These are phyloP conservation scores for Semnornis frantzii DNA, from an alignment of 2,113 vertebrate genomes.

Conservation along the genomic window DNA sequence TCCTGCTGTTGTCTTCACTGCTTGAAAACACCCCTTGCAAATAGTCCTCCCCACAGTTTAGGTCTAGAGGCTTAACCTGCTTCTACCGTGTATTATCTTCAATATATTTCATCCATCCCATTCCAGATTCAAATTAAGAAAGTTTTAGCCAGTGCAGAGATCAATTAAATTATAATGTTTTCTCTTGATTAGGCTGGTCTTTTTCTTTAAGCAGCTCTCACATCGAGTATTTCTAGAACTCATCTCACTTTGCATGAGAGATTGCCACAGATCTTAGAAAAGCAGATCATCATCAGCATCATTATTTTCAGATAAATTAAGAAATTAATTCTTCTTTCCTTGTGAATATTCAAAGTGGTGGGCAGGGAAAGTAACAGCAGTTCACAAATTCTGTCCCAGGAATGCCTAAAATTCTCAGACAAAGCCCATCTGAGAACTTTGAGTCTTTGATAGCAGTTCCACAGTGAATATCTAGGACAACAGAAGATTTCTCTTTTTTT, in stretches of 20 bases:
- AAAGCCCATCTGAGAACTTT: background rate
- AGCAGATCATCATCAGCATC: background rate
- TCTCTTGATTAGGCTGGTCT: background rate
- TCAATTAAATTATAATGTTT: slow-evolving; percentile 28
- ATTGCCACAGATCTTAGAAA: background rate
- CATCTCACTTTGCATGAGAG: background rate
- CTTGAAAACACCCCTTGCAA: background rate
- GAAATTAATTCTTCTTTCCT: background rate
- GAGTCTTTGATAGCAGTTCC: background rate
- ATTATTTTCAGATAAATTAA: background rate
- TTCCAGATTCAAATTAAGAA: slow-evolving; percentile 19
- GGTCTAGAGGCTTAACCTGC: background rate
- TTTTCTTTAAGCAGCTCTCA: background rate
- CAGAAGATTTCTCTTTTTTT: background rate
- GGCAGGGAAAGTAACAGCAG: background rate
- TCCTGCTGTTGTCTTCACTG: slow-evolving; percentile 24
- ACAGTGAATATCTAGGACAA: background rate
- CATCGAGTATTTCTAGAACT: background rate
- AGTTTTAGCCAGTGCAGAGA: background rate
- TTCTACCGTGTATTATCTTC: background rate
- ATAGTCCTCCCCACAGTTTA: background rate
- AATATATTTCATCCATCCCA: background rate
- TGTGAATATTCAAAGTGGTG: background rate
- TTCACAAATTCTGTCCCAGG: background rate
- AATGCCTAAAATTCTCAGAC: background rate